Evolutionary conservation across 2,113 vertebrate species (phyloP), one percentile per base, ranked within the genome.

Genomic region (Anser cygnoides): DNA sequence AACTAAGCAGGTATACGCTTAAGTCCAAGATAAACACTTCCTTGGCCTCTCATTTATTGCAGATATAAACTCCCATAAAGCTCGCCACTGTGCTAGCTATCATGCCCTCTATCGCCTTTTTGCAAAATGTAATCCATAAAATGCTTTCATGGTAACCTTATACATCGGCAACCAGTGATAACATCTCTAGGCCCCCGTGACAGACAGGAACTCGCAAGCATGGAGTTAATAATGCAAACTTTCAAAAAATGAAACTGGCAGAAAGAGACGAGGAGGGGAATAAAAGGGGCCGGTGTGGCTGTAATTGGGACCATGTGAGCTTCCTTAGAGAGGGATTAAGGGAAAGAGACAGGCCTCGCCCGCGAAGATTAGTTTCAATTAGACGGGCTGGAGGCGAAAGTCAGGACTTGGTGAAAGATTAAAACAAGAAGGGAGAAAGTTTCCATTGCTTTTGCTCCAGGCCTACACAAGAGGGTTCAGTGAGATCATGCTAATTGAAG

Each of bases 261-360:
- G 98, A 94, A 97, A 97, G 96, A 95, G 97, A 90, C 93, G 96
- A 98, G 97, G 98, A 98, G 98, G 98, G 98, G 98, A 98, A 98
- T 98, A 97, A 98, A 98, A 97, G 97, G 96, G 98, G 97, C 97
- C 97, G 98, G 98, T 98, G 98, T 98, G 98, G 97, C 97, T 94
- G 98, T 99, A 99, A 99, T 99, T 99, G 98, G 98, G 99, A 99
- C 98, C 99, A 99, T 99, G 99, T 99, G 99, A 98, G 98, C 97
- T 98, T 99, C 98, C 98, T 98, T 98, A 98, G 98, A 98, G 97
- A 97, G 98, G 98, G 98, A 99, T 98, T 98, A 98, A 98, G 97
- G 97, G 96, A 98, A 98, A 98, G 99, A 99, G 99, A 99, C 99
- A 98, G 99, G 99, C 98, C 98, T 98, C 98, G 98, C 98, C 98